These are phyloP conservation scores for Holotrichia oblita DNA, from an alignment of 1,140 invertebrate species.

Conservation along the genomic window DNA sequence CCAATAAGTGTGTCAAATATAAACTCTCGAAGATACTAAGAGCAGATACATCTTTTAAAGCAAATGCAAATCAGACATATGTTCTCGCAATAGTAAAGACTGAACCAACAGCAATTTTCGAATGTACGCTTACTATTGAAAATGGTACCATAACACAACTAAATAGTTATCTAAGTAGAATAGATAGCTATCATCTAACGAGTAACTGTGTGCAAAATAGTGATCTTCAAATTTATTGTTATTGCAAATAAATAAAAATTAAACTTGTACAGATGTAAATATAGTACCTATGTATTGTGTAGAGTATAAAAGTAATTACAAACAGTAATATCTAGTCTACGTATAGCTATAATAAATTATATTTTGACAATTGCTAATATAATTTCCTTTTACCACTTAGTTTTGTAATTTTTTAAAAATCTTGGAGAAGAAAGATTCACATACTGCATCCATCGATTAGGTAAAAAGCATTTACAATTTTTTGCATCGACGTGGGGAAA, in stretches of 20 bases:
- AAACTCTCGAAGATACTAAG: neutral
- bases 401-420: no score
- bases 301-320: no score
- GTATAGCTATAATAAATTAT: no score
- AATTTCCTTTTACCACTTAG: no score
- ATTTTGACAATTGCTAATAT: no score
- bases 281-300: no score
- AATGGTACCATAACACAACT: conserved; percentile 47
- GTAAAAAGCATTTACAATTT: no score
- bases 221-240: conserved; percentile 68
- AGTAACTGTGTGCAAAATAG: conserved; percentile 65
- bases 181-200: conserved; percentile 68
- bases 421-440: no score
- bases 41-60: neutral
- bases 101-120: conserved; percentile 53
- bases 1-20: conserved; percentile 63
- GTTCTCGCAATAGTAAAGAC: conserved; percentile 51
- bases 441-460: no score
- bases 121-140: conserved; percentile 50
- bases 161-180: conserved; percentile 67
- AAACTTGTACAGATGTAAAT: neutral
- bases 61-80: conserved; percentile 47
- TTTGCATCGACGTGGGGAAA: no score
- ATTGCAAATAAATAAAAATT: conserved; percentile 57
- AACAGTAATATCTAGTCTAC: no score